Percentiles rank a stretch among this genome's conserved stretches.
These are phyloP conservation scores for Callyntrura guangdongensis DNA, from an alignment of 2,888 invertebrate species.

Conservation along the genomic window DNA sequence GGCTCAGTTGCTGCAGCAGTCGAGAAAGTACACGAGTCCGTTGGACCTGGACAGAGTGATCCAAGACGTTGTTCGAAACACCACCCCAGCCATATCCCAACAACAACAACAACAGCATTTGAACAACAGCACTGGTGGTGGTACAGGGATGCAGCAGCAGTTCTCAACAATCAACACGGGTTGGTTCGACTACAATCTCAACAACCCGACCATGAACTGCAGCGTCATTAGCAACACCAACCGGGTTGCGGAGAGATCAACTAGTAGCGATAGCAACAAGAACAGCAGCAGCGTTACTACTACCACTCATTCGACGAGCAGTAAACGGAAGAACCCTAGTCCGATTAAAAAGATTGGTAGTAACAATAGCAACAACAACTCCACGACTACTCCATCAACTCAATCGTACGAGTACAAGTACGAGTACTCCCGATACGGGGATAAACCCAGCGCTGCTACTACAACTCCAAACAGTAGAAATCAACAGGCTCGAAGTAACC, in stretches of 20 bases:
- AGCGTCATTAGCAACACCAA: background rate
- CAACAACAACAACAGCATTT: too few species aligned
- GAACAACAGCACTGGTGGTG: too few species aligned
- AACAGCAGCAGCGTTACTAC: too few species aligned
- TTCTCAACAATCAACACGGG: constrained; percentile 63
- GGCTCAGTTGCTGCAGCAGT: background rate
- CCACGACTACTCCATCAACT: background rate
- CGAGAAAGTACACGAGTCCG: constrained; percentile 30
- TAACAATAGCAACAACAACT: background rate
- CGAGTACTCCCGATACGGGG: background rate
- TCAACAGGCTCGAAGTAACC: constrained; percentile 7
- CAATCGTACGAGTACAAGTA: background rate
- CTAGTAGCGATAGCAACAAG: background rate
- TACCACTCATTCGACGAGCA: too few species aligned
- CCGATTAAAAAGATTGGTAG: constrained; percentile 51
- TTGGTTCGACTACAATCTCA: constrained; percentile 67
- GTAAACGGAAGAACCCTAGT: constrained; percentile 61
- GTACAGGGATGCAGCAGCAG: too few species aligned
- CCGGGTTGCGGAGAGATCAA: background rate
- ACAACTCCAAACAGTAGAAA: background rate
- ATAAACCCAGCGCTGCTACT: background rate
- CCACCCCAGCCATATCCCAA: background rate
- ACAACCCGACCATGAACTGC: constrained; percentile 56
- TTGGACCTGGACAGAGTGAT: constrained; percentile 59
- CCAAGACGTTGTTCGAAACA: constrained; percentile 54